Conservation (phyloP, 2,888 invertebrate genomes). For the Eumerus sabulonum region DNA sequence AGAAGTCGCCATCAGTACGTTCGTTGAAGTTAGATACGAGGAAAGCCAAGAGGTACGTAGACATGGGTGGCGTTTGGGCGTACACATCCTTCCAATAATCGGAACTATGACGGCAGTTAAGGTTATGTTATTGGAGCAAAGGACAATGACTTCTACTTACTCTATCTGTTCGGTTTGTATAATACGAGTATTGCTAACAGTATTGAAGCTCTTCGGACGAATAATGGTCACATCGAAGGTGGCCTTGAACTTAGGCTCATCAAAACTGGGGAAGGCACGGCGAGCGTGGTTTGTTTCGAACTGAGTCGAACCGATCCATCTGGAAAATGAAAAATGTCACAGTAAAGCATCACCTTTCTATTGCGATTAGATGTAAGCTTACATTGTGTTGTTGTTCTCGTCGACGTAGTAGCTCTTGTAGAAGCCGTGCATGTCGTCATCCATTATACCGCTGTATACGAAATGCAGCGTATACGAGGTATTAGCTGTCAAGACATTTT, state of each 20-base stretch:
- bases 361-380: neutral
- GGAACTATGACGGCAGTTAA: slow-evolving; percentile 32
- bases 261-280: slow-evolving; percentile 88
- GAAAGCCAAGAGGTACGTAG: slow-evolving; percentile 90
- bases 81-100: slow-evolving; percentile 72
- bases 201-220: slow-evolving; percentile 74
- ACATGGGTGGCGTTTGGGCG: slow-evolving; percentile 82
- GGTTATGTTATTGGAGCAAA: neutral
- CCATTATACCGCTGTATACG: slow-evolving; percentile 80
- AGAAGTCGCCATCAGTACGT: slow-evolving; percentile 71
- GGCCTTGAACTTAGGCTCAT: slow-evolving; percentile 87
- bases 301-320: slow-evolving; percentile 84
- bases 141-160: slow-evolving; percentile 70
- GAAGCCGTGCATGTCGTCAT: slow-evolving; percentile 80
- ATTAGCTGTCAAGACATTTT: slow-evolving; percentile 72
- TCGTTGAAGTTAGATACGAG: slow-evolving; percentile 83
- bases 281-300: slow-evolving; percentile 85
- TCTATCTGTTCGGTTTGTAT: slow-evolving; percentile 31
- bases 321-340: slow-evolving; percentile 68
- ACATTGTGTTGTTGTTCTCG: slow-evolving; percentile 76
- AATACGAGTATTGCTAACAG: slow-evolving; percentile 73
- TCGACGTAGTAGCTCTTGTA: slow-evolving; percentile 79
- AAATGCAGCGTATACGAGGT: slow-evolving; percentile 79
- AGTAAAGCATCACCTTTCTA: neutral
- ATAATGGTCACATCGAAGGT: slow-evolving; percentile 80